These are phyloP conservation scores for Serranochromis macrocephalus DNA, from an alignment of 2,113 vertebrate species.

Conservation along the genomic window DNA sequence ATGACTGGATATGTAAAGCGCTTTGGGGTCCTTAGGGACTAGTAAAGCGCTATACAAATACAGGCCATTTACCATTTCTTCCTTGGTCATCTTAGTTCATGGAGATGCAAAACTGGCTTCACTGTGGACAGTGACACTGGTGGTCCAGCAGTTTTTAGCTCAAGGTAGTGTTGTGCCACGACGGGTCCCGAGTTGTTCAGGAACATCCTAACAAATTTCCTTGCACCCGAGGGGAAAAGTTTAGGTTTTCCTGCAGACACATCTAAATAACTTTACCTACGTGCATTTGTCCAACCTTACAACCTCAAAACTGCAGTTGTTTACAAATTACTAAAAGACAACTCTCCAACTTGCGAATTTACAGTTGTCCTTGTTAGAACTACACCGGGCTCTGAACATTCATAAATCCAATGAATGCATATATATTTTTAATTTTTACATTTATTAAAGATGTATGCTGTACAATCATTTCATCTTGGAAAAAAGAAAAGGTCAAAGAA, in stretches of 20 bases:
- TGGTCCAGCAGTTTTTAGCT: not conserved
- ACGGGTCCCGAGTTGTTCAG: accelerated
- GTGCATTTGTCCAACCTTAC: not conserved
- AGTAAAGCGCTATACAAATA: no score
- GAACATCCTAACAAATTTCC: not conserved
- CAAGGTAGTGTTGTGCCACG: accelerated
- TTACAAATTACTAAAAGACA: not conserved
- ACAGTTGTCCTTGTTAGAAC: not conserved
- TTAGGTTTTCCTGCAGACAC: not conserved
- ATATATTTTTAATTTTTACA: not conserved
- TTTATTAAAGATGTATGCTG: not conserved
- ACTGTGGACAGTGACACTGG: not conserved
- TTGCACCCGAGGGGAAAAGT: not conserved
- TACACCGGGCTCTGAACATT: not conserved
- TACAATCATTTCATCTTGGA: not conserved
- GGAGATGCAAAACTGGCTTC: not conserved
- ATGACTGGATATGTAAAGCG: no score
- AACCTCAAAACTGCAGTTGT: not conserved
- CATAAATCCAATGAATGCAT: not conserved
- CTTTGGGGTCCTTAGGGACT: no score
- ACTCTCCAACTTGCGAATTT: accelerated
- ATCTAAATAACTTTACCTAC: not conserved
- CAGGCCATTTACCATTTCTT: not conserved
- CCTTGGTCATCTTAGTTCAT: not conserved
- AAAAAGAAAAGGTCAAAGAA: not conserved